A percentile compares a stretch with the other conserved stretches of the same genome.
These are phyloP conservation scores for Euwallacea similis DNA, from an alignment of 1,140 invertebrate species.

Conservation along the genomic window DNA sequence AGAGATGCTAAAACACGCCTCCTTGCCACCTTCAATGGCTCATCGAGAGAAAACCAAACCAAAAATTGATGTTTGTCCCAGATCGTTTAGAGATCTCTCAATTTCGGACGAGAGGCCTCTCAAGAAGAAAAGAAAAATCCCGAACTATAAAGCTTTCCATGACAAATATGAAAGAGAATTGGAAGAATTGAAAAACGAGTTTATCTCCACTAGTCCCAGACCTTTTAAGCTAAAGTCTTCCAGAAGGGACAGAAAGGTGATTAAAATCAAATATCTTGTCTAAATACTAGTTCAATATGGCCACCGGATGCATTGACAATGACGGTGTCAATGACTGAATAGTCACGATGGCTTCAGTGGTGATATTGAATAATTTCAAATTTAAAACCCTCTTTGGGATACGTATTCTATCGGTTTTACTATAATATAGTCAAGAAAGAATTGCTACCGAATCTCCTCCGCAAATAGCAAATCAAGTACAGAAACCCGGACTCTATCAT, in stretches of 20 bases:
- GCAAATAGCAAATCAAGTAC: constrained; percentile 45
- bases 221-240: constrained; percentile 58
- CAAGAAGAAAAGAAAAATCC: constrained; percentile 27
- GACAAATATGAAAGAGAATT: constrained; percentile 51
- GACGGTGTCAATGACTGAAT: not conserved
- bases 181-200: constrained; percentile 55
- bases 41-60: constrained; percentile 59
- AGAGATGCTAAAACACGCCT: constrained; percentile 67
- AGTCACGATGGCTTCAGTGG: not conserved
- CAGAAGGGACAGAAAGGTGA: constrained; percentile 39
- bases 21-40: constrained; percentile 70
- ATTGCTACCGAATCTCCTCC: constrained; percentile 40
- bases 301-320: no score
- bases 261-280: no score
- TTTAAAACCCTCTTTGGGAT: no score
- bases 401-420: not conserved
- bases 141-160: constrained; percentile 42
- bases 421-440: constrained; percentile 37
- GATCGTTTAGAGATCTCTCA: constrained; percentile 45
- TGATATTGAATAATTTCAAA: not conserved
- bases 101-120: constrained; percentile 41
- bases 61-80: constrained; percentile 49
- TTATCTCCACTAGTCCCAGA: constrained; percentile 59
- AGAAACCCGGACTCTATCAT: constrained; percentile 55
- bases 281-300: no score